These are phyloP conservation scores for Poecile montanus DNA, from an alignment of 2,797 vertebrate genomes.

Conservation along the genomic window DNA sequence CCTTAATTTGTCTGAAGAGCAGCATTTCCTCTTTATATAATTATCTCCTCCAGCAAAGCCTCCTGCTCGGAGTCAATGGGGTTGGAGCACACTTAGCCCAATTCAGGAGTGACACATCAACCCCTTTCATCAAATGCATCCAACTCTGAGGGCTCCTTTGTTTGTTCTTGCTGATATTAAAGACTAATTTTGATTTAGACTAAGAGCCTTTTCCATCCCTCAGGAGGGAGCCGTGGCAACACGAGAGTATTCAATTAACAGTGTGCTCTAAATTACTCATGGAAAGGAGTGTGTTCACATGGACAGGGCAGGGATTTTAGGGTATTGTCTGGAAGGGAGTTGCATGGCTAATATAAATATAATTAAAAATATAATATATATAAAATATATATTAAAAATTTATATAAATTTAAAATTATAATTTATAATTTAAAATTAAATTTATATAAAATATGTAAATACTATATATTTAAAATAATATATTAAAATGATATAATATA, in stretches of 20 bases:
- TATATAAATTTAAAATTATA: too few species aligned
- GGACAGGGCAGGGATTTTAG: neutral
- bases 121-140: neutral
- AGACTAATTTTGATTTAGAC: neutral
- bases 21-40: neutral
- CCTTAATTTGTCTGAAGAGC: conserved; percentile 19
- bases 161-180: conserved; percentile 26
- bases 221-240: neutral
- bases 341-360: neutral
- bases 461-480: neutral
- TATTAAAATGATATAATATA: neutral
- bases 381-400: too few species aligned
- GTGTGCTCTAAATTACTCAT: neutral
- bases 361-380: neutral
- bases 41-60: conserved; percentile 22
- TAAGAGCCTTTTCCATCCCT: conserved; percentile 16
- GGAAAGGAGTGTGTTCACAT: neutral
- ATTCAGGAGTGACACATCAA: neutral
- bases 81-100: neutral
- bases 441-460: neutral
- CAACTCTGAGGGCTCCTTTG: neutral
- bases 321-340: neutral
- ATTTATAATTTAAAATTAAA: too few species aligned
- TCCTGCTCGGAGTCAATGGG: neutral
- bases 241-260: neutral